Evolutionary conservation across 1,140 invertebrate genomes (phyloP).

Genomic region (Cydia amplana): DNA sequence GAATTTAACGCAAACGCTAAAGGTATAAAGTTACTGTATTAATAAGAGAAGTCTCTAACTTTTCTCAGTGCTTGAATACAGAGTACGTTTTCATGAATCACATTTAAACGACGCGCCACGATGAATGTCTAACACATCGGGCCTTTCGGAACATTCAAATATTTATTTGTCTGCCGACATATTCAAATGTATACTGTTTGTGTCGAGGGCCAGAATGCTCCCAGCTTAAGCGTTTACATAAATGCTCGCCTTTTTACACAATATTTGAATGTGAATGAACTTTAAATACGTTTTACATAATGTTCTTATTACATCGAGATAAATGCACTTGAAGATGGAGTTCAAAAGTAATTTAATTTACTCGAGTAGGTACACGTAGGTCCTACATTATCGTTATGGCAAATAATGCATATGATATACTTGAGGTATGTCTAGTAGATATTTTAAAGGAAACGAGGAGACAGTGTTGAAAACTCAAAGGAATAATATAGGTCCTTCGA

Average conservation of each 20-base stretch:
- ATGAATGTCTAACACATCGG: constrained; percentile 48
- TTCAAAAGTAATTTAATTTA: neutral
- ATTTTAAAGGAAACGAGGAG: no score
- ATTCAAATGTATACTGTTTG: constrained; percentile 43
- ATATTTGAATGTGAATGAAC: constrained; percentile 18
- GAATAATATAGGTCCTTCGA: no score
- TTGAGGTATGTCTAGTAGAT: no score
- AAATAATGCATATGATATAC: neutral
- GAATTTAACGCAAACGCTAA: no score
- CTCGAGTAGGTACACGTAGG: neutral
- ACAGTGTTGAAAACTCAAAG: no score
- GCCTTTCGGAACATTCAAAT: constrained; percentile 44
- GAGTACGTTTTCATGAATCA: constrained; percentile 51
- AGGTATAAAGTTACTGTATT: no score
- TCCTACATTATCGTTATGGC: neutral
- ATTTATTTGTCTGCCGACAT: constrained; percentile 48
- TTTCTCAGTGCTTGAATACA: constrained; percentile 32
- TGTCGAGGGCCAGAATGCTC: constrained; percentile 36
- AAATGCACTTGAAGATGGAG: neutral
- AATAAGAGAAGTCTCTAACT: constrained; percentile 32
- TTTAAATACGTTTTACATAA: constrained; percentile 30
- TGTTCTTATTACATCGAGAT: neutral
- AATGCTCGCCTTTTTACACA: constrained; percentile 37
- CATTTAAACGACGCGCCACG: constrained; percentile 50
- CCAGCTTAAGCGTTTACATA: constrained; percentile 33